Base-by-base conservation (phyloP, 2,888 invertebrate genomes). In the Drosophila birchii region DNA sequence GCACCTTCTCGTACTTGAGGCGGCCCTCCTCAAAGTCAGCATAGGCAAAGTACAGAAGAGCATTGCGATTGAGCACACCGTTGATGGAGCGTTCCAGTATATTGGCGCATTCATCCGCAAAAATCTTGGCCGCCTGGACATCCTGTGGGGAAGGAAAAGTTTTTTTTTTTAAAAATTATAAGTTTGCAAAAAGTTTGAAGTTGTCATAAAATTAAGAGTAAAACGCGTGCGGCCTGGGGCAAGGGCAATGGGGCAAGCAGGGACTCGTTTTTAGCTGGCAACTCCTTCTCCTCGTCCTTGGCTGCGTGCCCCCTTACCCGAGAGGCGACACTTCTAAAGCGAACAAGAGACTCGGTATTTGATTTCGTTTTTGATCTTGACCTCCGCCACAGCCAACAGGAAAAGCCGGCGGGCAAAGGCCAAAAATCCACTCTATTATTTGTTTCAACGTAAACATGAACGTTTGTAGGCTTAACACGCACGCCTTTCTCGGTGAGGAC, bases 11-110 rank as follows among this genome's bases (percentile, higher is more conserved):
- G 91, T 98, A 98, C 91, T 98, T 98, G 91, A 98, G 95, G 41
- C 99, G 94, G 49, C 98, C 97, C 93, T 99, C 99, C 92, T 99
- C 99, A 90, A 99, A 99, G 93, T 99, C 99, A 0, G 99, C 98
- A 91, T 98, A 99, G 0, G 99, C 98, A 93, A 99, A 99, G 92
- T 99, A 98, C 23, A 99, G 92, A 55, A 99, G 93, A 92, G 98
- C 97, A 91, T 98, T 99, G 75, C 96, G 96, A 72, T 97, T 97
- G 63, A 99, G 94, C 0, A 98, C 95, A 0, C 97, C 96, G 62
- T 95, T 95, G 1, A 98, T 98, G 0, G 99, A 99, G 38, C 99
- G 94, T 91, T 99, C 99, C 91, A 98, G 98, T 90, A 99, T 97
- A 39, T 96, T 96, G 0, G 97, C 97, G 23, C 98, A 98, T 91